Percentiles rank a stretch among this genome's conserved stretches.
phyloP scores from a whole-genome alignment of 30 jellyfish, hydroid and myxozoan genomes.

The Cassiopea andromeda region DNA sequence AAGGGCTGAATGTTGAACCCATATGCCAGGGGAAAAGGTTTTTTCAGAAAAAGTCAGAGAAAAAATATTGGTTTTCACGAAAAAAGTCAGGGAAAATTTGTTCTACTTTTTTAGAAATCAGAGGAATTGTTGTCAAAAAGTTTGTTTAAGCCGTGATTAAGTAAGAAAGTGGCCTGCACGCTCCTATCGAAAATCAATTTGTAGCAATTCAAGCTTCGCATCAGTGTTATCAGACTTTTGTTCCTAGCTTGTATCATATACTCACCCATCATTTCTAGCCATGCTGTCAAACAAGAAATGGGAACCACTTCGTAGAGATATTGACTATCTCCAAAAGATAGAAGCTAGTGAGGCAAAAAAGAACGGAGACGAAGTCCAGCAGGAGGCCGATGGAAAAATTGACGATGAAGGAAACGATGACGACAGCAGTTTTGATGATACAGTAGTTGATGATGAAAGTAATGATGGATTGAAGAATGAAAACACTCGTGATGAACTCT shows the following conservation, averaged over 20 bases:
- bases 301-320: conserved; percentile 41
- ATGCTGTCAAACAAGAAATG: conserved; percentile 27
- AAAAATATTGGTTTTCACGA: too few species aligned
- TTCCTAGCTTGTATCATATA: neutral
- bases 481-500: neutral
- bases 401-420: neutral
- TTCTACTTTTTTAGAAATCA: too few species aligned
- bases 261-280: conserved; percentile 6
- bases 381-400: conserved; percentile 4
- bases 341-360: conserved; percentile 9
- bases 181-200: too few species aligned
- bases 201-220: too few species aligned
- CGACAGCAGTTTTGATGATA: neutral
- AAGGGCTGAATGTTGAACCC: too few species aligned
- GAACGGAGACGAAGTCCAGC: neutral
- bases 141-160: too few species aligned
- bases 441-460: neutral
- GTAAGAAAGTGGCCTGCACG: too few species aligned
- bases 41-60: too few species aligned
- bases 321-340: conserved; percentile 22
- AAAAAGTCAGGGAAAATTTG: too few species aligned
- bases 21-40: too few species aligned
- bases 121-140: too few species aligned
- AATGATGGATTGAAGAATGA: neutral
- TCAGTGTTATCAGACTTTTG: too few species aligned